Conservation (phyloP, 2,888 invertebrate genomes). For the Rhorus exstirpatorius region DNA sequence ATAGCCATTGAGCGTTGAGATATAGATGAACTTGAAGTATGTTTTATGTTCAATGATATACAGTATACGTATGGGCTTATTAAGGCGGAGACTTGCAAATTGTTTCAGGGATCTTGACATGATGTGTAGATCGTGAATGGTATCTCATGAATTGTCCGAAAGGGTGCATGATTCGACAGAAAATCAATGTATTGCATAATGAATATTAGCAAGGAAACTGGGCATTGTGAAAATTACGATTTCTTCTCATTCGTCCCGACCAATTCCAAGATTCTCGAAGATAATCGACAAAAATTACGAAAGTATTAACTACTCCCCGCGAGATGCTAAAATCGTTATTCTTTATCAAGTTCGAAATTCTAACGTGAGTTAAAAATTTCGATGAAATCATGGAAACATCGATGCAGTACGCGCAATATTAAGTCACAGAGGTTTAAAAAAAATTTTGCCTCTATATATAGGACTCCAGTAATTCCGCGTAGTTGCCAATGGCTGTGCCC, state of each 20-base stretch:
- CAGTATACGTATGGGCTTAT: too few species aligned
- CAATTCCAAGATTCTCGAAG: neutral
- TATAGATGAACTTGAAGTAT: neutral
- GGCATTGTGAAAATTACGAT: too few species aligned
- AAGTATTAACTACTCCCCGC: too few species aligned
- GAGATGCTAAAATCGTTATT: too few species aligned
- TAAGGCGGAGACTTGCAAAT: too few species aligned
- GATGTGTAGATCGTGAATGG: too few species aligned
- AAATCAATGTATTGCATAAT: too few species aligned
- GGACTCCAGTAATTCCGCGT: neutral
- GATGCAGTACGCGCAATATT: neutral
- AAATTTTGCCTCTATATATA: neutral
- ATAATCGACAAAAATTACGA: neutral
- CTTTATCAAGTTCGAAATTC: neutral
- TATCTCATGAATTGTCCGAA: too few species aligned
- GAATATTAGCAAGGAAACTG: too few species aligned
- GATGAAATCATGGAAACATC: neutral
- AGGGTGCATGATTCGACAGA: too few species aligned
- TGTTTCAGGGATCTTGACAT: too few species aligned
- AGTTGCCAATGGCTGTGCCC: conserved; percentile 42
- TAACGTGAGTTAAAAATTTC: neutral
- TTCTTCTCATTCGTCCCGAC: too few species aligned
- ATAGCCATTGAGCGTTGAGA: neutral
- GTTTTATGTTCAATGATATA: neutral
- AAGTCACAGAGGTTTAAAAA: neutral